A percentile compares a stretch with the other conserved stretches of the same genome.
Evolutionary conservation across 2,113 vertebrate genomes (phyloP).

Genomic region (Tetraodon nigroviridis): DNA sequence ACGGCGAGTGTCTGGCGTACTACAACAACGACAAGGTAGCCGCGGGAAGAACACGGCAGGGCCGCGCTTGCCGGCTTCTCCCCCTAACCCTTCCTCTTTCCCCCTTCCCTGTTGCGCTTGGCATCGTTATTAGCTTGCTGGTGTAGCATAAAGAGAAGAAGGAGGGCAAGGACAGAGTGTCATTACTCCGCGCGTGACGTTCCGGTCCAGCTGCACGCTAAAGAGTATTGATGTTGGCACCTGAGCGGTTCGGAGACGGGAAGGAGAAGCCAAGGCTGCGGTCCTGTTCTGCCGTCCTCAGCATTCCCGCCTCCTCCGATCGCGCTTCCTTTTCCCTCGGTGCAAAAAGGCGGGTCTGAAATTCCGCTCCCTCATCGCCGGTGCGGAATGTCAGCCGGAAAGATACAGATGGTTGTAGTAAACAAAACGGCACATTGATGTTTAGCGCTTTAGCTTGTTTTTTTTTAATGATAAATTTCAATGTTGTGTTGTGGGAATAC

Average conservation of each 20-base stretch:
- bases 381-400: not conserved
- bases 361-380: constrained; percentile 36
- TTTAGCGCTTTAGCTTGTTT: too few relatives aligned
- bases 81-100: constrained; percentile 17
- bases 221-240: constrained; percentile 59
- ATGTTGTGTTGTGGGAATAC: too few relatives aligned
- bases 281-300: constrained; percentile 52
- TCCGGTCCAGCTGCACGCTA: constrained; percentile 38
- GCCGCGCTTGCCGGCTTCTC: constrained; percentile 4
- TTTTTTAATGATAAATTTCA: too few relatives aligned
- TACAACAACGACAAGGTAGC: constrained; percentile 93
- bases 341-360: constrained; percentile 43
- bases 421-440: too few relatives aligned
- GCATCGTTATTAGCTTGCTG: constrained; percentile 51
- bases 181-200: constrained; percentile 46
- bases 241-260: constrained; percentile 28
- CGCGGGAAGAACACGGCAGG: constrained; percentile 5
- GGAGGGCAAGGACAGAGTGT: constrained; percentile 54
- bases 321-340: constrained; percentile 19
- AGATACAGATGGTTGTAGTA: not conserved
- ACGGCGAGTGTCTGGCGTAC: constrained; percentile 86
- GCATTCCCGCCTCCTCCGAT: constrained; percentile 35
- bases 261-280: constrained; percentile 12
- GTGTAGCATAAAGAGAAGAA: constrained; percentile 16
- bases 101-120: constrained; percentile 31